Evolutionary conservation across 2,888 invertebrate species (phyloP), one percentile per base, ranked within the genome.

Genomic region (Hypselothyrea guttata): DNA sequence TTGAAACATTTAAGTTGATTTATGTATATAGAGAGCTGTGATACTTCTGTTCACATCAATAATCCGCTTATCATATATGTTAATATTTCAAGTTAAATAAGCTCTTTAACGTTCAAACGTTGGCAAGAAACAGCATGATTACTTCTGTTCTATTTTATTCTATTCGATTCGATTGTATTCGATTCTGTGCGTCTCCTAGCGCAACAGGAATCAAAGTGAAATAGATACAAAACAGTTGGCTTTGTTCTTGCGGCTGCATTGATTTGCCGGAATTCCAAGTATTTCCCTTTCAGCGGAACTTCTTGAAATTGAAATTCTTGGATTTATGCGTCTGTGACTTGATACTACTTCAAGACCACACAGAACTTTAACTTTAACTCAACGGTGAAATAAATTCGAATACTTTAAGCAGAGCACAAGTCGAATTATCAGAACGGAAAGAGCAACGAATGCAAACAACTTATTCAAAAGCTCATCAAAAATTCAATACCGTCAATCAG

Each of bases 291-390:
- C 45, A 12, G 7, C 22, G 40, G 30, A 30, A 1, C 28, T 18
- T 22, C 8, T 7, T 28, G 18, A 15, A 31, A 56, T 53, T 46
- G 16, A 57, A 52, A 52, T 68, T 68, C 52, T 34, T 33, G 18
- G 7, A 31, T 40, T 46, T 16, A 30, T 30, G 22, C 35, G 34
- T 18, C 13, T 2, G 34, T 7, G n/a, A 47, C 30, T 42, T 22
- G 8, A 47, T 30, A 22, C 15, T 41, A 35, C 7, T 5, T 34
- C 13, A 38, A 42, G 35, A 22, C 28, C 13, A 22, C 37, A 2
- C 9, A 9, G 45, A 47, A 52, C 12, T 18, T 27, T 34, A 18
- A n/a, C n/a, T n/a, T n/a, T n/a, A n/a, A n/a, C 40, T 40, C 11
- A 4, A n/a, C 18, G 37, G 33, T n/a, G n/a, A n/a, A n/a, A n/a